Base-by-base conservation (phyloP, 2,797 vertebrate species). In the Sardinella longiceps region DNA sequence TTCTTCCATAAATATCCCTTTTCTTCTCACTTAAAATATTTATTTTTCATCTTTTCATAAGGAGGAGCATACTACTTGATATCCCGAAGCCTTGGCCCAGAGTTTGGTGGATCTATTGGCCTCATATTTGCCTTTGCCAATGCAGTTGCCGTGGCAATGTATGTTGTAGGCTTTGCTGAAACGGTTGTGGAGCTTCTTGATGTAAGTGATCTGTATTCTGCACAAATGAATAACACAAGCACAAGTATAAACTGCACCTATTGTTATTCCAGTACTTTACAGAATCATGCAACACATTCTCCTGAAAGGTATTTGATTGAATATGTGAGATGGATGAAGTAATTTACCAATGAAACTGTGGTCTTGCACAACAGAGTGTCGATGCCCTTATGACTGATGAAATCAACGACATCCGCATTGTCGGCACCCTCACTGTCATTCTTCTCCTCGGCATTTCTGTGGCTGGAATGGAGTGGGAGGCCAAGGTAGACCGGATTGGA, bases 381-480 rank as follows among this genome's bases (percentile, higher is more conserved):
- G 96, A 96, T n/a, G 93, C 96, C 0, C 81, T 98, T 86, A 99
- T 99, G 97, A 94, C 98, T 0, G 97, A 99, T 87, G 95, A 96
- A 88, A 91, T 95, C 50, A 99, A 98, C 87, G 98, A 99, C 89
- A 96, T 99, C 83, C 95, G 98, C 70, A 98, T 99, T 82, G 96
- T 99, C 30, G 98, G 98, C 30, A 96, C 96, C 85, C 96, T 99
- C 86, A 99, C 98, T 0, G 93, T 99, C 66, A 96, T 99, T 83
- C 85, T 98, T 82, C 92, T 99, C 86, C 91, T 99, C 89, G 98
- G 97, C 9, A 99, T 99, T 92, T 99, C 98, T 1, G 95, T 99
- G 37, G 98, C 98, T 5, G 98, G 98, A 88, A 99, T 99, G 98
- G 98, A 99, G 89, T 99, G 98, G 98, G 98, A 99, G 93, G 97